Base-by-base conservation (phyloP, 2,888 invertebrate species). In the Balanococcus diminutus region DNA sequence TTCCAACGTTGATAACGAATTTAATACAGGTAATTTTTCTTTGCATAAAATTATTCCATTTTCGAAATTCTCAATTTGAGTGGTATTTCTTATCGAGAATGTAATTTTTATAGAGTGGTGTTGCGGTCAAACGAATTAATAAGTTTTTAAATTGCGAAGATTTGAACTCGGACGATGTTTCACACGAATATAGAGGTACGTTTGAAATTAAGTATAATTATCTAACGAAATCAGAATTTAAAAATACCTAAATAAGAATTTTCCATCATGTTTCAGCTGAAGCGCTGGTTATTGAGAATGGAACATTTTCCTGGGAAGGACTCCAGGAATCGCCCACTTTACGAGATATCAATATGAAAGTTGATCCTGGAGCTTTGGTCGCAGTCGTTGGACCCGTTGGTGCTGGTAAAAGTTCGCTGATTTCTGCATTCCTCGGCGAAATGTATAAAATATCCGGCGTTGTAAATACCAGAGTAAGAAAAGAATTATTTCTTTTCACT, bases 1-100 rank as follows among this genome's bases (percentile, higher is more conserved):
- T 98, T 91, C 98, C 98, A 90, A 97, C 97, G 94, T 94, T 98
- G 93, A 95, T 98, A 90, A 94, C 95, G 90, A 96, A 95, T 91
- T 92, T 96, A 90, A 95, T 96, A 89, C 96, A 96, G 94, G 96
- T 96, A 94, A 94, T 94, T 86, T 39, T 25, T 84, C 2, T 81
- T 16, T 11, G 79, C 14, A n/a, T 0, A 0, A n/a, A n/a, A n/a
- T n/a, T 16, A n/a, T 46, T 46, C 3, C 16, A 46, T 46, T 84
- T 51, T 51, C n/a, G n/a, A n/a, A 46, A 46, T 46, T 84, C 36
- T 46, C n/a, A 4, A 56, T 56, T n/a, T 46, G 11, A 36, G 56
- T 19, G 0, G 2, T 22, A 56, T 56, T 56, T 56, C 2, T 36
- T 1, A 56, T 56, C 0, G 51, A 72, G 1, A 42, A 16, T 25